Percentiles rank a stretch among this genome's conserved stretches.
phyloP scores from a whole-genome alignment of 1,140 invertebrate species.

The Drosophila ficusphila region DNA sequence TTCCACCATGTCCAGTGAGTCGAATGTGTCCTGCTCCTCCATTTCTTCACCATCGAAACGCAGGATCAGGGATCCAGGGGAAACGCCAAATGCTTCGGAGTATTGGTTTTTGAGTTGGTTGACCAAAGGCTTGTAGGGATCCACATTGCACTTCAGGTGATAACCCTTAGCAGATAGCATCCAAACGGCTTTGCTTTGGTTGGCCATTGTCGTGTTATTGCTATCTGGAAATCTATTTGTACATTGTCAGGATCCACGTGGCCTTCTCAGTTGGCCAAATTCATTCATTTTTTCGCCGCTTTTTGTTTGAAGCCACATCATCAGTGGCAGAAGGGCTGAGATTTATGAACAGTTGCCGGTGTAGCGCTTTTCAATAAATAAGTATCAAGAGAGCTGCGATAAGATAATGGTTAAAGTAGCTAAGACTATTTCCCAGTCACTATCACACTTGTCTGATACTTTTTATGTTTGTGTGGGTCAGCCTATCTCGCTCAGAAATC shows the following conservation, averaged over 20 bases:
- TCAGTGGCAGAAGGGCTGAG: slow-evolving; percentile 26
- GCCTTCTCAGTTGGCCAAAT: slow-evolving; percentile 7
- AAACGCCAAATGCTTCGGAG: neutral
- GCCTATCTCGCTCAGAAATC: slow-evolving; percentile 29
- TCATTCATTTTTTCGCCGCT: slow-evolving; percentile 35
- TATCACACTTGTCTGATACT: neutral
- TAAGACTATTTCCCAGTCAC: slow-evolving; percentile 22
- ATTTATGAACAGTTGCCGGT: slow-evolving; percentile 38
- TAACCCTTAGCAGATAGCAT: neutral
- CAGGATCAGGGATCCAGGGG: neutral
- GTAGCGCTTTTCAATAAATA: slow-evolving; percentile 42
- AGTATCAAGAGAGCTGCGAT: slow-evolving; percentile 13
- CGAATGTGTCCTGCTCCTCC: slow-evolving; percentile 1
- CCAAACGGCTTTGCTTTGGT: neutral
- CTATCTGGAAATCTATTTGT: neutral
- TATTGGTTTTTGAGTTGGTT: neutral
- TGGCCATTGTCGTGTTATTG: neutral
- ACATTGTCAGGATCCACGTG: slow-evolving; percentile 15
- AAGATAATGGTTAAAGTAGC: slow-evolving; percentile 42
- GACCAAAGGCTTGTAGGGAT: neutral
- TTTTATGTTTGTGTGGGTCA: slow-evolving; percentile 14
- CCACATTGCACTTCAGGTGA: neutral
- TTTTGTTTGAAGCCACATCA: slow-evolving; percentile 38
- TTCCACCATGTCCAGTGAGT: neutral
- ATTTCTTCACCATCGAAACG: neutral